These are phyloP conservation scores for Oedothorax gibbosus DNA, from an alignment of 1,140 invertebrate species.

Conservation along the genomic window DNA sequence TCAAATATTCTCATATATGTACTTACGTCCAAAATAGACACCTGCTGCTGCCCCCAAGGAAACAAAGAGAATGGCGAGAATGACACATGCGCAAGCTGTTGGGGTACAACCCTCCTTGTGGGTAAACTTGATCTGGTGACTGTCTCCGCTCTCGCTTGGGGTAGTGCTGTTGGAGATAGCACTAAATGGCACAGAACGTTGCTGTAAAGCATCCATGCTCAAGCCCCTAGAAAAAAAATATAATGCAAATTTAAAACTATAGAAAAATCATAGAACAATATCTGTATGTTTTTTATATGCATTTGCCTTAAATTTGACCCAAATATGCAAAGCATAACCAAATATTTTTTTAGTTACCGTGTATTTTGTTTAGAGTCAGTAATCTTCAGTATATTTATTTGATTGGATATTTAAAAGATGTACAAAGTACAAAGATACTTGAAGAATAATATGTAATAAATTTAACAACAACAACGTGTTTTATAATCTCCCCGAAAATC, in stretches of 20 bases:
- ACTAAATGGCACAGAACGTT: slow-evolving; percentile 51
- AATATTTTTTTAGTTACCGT: too few relatives aligned
- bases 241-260: not conserved
- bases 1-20: slow-evolving; percentile 22
- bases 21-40: slow-evolving; percentile 90
- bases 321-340: too few relatives aligned
- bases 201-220: slow-evolving; percentile 54
- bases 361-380: too few relatives aligned
- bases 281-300: too few relatives aligned
- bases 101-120: slow-evolving; percentile 62
- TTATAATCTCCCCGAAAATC: too few relatives aligned
- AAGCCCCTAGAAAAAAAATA: slow-evolving; percentile 39
- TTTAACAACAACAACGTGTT: too few relatives aligned
- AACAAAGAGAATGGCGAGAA: slow-evolving; percentile 84
- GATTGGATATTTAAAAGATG: too few relatives aligned
- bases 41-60: slow-evolving; percentile 82
- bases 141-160: slow-evolving; percentile 57
- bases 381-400: too few relatives aligned
- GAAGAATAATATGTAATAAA: too few relatives aligned
- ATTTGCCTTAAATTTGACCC: too few relatives aligned
- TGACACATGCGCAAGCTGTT: slow-evolving; percentile 79
- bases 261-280: too few relatives aligned
- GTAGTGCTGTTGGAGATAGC: slow-evolving; percentile 53
- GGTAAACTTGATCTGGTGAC: slow-evolving; percentile 63
- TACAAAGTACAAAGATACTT: too few relatives aligned